Evolutionary conservation across 2,797 vertebrate genomes (phyloP), one percentile per base, ranked within the genome.

Genomic region (Masticophis lateralis): DNA sequence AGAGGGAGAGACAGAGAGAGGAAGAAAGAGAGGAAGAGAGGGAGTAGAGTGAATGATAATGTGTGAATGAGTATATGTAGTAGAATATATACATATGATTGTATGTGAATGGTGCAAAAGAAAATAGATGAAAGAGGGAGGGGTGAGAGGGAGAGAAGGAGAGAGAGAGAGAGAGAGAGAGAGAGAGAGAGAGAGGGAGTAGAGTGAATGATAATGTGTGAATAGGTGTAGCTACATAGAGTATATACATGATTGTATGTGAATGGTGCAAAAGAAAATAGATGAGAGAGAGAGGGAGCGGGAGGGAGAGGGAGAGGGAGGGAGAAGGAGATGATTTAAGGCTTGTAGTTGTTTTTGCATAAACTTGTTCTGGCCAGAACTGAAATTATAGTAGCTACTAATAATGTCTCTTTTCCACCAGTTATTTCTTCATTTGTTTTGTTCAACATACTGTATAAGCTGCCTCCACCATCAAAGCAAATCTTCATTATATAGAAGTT

Each of bases 381-480:
- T 79, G 89, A n/a, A 92, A 74, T 89, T 43, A 47, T 25, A 89
- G 69, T 56, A 91, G 90, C 90, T 89, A 91, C 57, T 53, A 89
- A 88, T 93, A 93, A 93, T 93, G 87, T 89, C 90, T 89, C 55
- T 91, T 83, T 91, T 89, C 25, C 11, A 13, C 57, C 91, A 89
- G 10, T 47, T 83, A 83, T 86, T 93, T 89, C 57, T 61, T 89
- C 18, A 43, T 47, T 83, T 47, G 37, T 47, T 83, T 83, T 83
- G 20, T 83, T 25, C 74, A 47, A 83, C 4, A 0, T 37, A 37
- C 37, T 37, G 37, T 83, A 47, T 83, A 47, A 25, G 20, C 37
- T 83, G 20, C 20, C 18, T 47, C 74, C 43, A 47, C 37, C 37
- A 47, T 47, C 74, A 83, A 47, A 83, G 74, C 37, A 47, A 83